Evolutionary conservation across 2,888 invertebrate genomes (phyloP), one percentile per base, ranked within the genome.

Genomic region (Conchocele bisecta): DNA sequence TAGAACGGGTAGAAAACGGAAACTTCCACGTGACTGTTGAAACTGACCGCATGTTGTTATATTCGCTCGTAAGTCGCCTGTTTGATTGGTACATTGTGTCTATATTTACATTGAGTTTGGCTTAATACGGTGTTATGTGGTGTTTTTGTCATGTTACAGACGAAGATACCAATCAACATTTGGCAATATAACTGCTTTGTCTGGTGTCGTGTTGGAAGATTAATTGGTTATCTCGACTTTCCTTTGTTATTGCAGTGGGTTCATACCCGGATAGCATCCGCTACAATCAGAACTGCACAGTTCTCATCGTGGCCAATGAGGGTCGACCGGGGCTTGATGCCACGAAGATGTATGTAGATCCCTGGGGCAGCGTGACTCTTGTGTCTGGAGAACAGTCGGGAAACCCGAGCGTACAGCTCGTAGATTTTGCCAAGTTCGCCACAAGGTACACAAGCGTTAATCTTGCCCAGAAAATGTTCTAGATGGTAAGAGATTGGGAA

Each of bases 291-390:
- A 71, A 81, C 54, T 85, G 85, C 60, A 28, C 20, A 9, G 60
- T 53, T 2, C 26, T 85, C 2, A 46, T 84, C 2, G 78, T 85
- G 0, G 72, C 79, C 11, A 82, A 83, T 31, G 82, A 83, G 56
- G 85, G 83, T 2, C 46, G 46, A 26, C 68, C 81, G 11, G 82
- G 83, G 1, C 73, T 69, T 29, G 79, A 83, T 41, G 58, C 58
- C 15, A 39, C 26, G 7, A 70, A 68, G 7, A 48, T 67, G 7
- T 83, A 77, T 37, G 13, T 50, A 5, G 81, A 85, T 44, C 85
- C 85, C 0, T 66, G 69, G n/a, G 85, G 85, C 2, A 63, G 81
- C 7, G 61, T 84, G 1, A 69, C 77, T 11, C 61, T 84, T 4
- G 76, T 84, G 26, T 50, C 63, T 6, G 68, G 63, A 11, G 66